Evolutionary conservation across 2,113 vertebrate genomes (phyloP), one percentile per base, ranked within the genome.

Genomic region (Erythrolamprus reginae): DNA sequence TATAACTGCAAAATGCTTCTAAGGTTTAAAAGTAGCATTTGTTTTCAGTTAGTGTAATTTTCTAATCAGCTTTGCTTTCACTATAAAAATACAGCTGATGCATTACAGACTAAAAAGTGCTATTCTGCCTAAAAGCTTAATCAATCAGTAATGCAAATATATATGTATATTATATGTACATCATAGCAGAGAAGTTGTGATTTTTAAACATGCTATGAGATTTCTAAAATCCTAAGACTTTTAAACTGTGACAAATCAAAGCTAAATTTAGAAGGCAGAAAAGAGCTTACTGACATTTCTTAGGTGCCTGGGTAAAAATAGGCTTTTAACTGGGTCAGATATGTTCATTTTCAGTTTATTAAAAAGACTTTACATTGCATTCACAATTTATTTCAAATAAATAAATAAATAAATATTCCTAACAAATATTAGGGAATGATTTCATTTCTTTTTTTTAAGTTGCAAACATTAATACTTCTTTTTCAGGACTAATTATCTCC

Each of bases 261-360:
- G 26, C 51, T 87, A 26, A 86, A 51, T 83, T 89, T 89, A 55
- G 8, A 48, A 45, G 26, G 3, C 21, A 84, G 94, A 89, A 45
- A 77, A 58, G 89, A 51, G 61, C 87, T 91, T 92, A 91, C 58
- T 94, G 91, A 89, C 15, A 52, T 84, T 4, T 82, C n/a, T 82
- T 26, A 86, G 33, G 33, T 77, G 17, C 70, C 17, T 42, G 33
- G 33, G 70, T 77, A 77, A 77, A 77, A 77, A 42, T 77, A 82
- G 87, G 84, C 90, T 50, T 87, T 89, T 88, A 93, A 82, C 83
- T 95, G 91, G 90, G 93, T 94, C 94, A 94, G 88, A 91, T 95
- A 94, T 92, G 56, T 93, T 55, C 91, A 88, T 88, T 92, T 91
- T 95, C 92, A 87, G 28, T 65, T 88, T 93, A 94, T 88, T 47